Evolutionary conservation across 2,888 invertebrate genomes (phyloP), one percentile per base, ranked within the genome.

Genomic region (Apodemia zela): DNA sequence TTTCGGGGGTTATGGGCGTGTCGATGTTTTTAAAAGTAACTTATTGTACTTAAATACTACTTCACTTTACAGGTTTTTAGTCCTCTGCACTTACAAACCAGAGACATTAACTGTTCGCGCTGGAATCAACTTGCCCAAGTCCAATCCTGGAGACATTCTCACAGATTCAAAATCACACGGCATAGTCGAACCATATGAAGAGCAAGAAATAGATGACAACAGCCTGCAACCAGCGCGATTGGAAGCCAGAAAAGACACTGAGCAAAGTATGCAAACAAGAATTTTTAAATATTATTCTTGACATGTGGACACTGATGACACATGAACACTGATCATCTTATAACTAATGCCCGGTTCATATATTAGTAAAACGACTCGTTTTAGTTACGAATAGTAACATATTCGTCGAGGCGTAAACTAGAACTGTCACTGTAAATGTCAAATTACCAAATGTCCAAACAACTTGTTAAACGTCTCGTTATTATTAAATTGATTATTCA

Each of bases 71-170:
- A 94, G 96, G 70, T 97, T 97, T 77, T 89, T 97, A 62, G 96
- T 97, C 1, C 93, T 96, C 15, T 97, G 97, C 77, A 95, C 95
- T 42, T 96, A 96, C 78, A 95, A 96, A 75, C 96, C 96, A 1
- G 96, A 96, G 78, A 96, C 96, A 35, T 92, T 96, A 75, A 96
- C 96, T 0, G 96, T 97, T 10, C 92, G 96, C 71, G 96, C 97
- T 35, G 96, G 96, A 75, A 94, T 95, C 73, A 94, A 94, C 69
- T 85, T 95, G 66, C 95, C 95, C 0, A 94, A 94, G 68, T 92
- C 93, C 17, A 93, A 89, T 54, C 93, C 93, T 57, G 89, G 81
- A 66, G 93, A 84, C 71, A 92, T 84, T 65, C 82, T 85, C 68
- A 90, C 79, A 74, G 91, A 81, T 72, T 89, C 79, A 68, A 90